Conservation (phyloP, 2,797 vertebrate genomes). For the Salmo trutta region DNA sequence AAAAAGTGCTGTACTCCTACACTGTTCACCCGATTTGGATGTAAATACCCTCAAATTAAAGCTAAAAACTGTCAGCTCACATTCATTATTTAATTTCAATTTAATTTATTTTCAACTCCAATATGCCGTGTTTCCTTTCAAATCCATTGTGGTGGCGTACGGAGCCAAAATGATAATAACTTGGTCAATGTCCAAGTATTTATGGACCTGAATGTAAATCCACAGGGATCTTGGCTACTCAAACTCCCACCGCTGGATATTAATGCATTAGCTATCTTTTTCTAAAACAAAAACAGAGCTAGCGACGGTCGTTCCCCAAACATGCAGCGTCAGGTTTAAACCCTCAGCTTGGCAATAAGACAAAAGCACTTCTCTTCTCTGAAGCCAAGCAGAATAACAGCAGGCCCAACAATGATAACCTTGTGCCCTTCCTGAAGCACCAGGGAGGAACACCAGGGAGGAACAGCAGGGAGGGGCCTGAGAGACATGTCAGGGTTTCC, state of each 20-base stretch:
- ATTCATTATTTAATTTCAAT: too few species aligned
- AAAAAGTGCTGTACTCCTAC: too few species aligned
- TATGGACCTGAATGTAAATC: neutral
- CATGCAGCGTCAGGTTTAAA: conserved; percentile 3
- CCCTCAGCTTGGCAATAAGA: neutral
- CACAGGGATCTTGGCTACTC: neutral
- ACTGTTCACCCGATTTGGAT: neutral
- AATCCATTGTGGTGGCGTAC: too few species aligned
- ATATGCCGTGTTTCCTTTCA: too few species aligned
- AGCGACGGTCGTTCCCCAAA: neutral
- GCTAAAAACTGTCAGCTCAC: conserved; percentile 22
- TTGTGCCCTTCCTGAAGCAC: conserved; percentile 42
- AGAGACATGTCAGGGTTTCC: conserved; percentile 12
- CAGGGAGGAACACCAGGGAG: conserved; percentile 25
- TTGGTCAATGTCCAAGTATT: too few species aligned
- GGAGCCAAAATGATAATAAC: too few species aligned
- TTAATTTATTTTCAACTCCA: too few species aligned
- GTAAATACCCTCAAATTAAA: conserved; percentile 37
- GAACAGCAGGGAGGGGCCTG: conserved; percentile 13
- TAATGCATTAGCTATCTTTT: neutral
- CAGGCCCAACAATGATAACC: conserved; percentile 38
- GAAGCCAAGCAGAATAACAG: conserved; percentile 35
- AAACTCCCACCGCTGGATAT: neutral
- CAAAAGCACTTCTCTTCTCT: neutral
- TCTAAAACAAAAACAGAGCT: neutral